Base-by-base conservation (phyloP, 2,797 vertebrate species). In the Diplodus puntazzo region DNA sequence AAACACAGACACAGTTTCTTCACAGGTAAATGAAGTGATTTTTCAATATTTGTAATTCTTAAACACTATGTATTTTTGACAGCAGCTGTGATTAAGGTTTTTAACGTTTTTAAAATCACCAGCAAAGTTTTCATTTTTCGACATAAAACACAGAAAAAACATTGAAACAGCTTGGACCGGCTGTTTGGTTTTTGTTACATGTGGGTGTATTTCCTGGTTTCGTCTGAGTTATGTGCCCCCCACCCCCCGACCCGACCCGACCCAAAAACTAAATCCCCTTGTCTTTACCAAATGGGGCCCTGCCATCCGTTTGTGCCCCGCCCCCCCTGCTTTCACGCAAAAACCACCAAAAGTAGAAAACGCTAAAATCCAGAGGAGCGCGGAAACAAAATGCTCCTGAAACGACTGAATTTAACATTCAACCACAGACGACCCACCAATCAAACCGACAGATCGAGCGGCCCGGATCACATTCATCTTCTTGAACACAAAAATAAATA, bases 1-100 rank as follows among this genome's bases (percentile, higher is more conserved):
- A 98, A 99, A 99, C 98, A 99, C 98, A 98, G 97, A 99, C 97
- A 99, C 97, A 97, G 96, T 97, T 92, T 92, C 95, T 97, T 99
- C 98, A 99, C 98, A 99, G 96, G 97, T 98, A 98, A 94, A 99
- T 98, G 96, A 97, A 97, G 95, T 96, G 95, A 96, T 96, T 97
- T 95, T 96, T 98, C 96, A 96, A 96, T 97, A 97, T 97, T 96
- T 96, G 97, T 97, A 95, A 97, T 97, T 97, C 96, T 98, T 97
- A 97, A 98, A 99, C 97, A 99, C 97, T 96, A 99, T 98, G 97
- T 96, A 98, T 97, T 89, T 85, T 97, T 95, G 96, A 99, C 97
- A 98, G 98, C 97, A 98, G 98, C 97, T 98, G 98, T 97, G 97
- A 98, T 97, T 97, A 96, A 88, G 84, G 97, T 96, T 97, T 97